These are phyloP conservation scores for Chloroceryle aenea DNA, from an alignment of 2,113 vertebrate genomes.

Conservation along the genomic window DNA sequence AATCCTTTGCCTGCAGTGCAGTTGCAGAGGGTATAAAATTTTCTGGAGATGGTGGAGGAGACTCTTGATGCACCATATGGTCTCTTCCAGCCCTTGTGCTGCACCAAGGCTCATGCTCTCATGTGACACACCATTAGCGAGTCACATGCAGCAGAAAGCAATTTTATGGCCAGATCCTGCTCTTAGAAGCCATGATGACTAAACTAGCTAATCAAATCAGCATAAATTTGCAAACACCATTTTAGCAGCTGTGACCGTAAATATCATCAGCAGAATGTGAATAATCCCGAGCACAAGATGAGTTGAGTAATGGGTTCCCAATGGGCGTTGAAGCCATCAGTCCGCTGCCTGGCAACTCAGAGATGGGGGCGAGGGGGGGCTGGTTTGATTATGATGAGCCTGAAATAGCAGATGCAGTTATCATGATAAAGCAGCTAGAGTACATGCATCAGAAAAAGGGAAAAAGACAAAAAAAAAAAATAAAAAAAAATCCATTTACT, in stretches of 20 bases:
- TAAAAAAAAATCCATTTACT: neutral
- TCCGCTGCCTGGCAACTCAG: constrained; percentile 65
- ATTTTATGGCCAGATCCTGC: constrained; percentile 68
- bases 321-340: constrained; percentile 68
- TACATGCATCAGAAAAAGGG: neutral
- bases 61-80: constrained; percentile 57
- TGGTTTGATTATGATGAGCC: constrained; percentile 56
- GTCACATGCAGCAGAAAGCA: constrained; percentile 70
- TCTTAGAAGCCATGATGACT: constrained; percentile 72
- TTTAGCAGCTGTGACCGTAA: constrained; percentile 78
- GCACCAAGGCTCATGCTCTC: constrained; percentile 41
- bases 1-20: neutral
- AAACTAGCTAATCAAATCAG: constrained; percentile 83
- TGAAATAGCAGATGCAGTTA: constrained; percentile 47
- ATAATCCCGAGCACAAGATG: constrained; percentile 58
- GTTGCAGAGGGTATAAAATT: constrained; percentile 23
- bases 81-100: neutral
- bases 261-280: constrained; percentile 64
- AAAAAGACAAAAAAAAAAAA: neutral
- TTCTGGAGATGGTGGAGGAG: constrained; percentile 54
- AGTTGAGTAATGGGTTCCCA: constrained; percentile 77
- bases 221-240: constrained; percentile 80
- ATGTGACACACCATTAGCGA: constrained; percentile 72
- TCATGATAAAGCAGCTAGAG: constrained; percentile 40
- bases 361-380: neutral